Percentiles rank a stretch among this genome's conserved stretches.
Conservation (phyloP, 2,113 vertebrate genomes). For the Pollimyrus isidori region DNA sequence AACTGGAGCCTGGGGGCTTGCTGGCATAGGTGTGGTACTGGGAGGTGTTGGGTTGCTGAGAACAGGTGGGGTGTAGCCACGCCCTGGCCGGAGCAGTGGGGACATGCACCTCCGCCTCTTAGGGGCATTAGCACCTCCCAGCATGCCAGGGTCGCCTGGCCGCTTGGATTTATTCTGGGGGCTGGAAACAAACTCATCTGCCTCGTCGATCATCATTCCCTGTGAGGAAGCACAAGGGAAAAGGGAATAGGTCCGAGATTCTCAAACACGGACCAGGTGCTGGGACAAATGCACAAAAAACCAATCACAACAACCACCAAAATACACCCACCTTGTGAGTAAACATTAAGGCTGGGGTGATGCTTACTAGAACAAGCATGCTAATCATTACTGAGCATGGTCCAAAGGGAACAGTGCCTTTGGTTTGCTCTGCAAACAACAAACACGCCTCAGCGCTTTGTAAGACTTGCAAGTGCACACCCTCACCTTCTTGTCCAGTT, state of each 20-base stretch:
- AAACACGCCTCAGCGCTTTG: not conserved
- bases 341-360: not conserved
- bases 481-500: slow-evolving; percentile 91
- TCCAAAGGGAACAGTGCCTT: not conserved
- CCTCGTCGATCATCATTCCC: slow-evolving; percentile 81
- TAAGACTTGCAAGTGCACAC: not conserved
- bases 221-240: slow-evolving; percentile 34
- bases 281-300: not conserved
- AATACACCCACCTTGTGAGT: not conserved
- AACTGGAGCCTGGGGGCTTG: slow-evolving; percentile 43
- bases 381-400: not conserved
- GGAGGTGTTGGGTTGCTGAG: slow-evolving; percentile 48
- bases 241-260: not conserved
- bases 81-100: slow-evolving; percentile 51
- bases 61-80: slow-evolving; percentile 47
- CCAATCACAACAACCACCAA: not conserved
- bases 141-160: slow-evolving; percentile 65
- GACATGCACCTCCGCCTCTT: slow-evolving; percentile 70
- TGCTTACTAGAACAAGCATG: not conserved
- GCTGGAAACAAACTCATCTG: slow-evolving; percentile 72
- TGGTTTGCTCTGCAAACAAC: not conserved
- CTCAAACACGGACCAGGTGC: not conserved
- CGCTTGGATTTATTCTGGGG: slow-evolving; percentile 73
- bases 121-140: slow-evolving; percentile 46
- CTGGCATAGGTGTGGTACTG: slow-evolving; percentile 36